Base-by-base conservation (phyloP, 1,140 invertebrate genomes). In the Drosophila ohnishii region DNA sequence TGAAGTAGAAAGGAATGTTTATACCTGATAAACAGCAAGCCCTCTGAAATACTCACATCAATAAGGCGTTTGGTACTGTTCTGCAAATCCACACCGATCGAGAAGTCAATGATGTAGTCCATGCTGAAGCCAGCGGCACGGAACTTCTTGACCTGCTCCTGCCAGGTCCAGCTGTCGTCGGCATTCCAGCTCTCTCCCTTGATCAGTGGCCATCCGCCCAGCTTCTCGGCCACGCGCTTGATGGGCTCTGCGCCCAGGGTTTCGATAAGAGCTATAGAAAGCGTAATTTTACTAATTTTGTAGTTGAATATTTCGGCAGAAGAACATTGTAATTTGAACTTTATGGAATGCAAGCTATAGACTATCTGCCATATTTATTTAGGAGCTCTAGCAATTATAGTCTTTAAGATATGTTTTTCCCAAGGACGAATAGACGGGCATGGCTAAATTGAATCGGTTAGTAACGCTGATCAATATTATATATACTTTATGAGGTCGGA, bases 31-130 rank as follows among this genome's bases (percentile, higher is more conserved):
- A 51, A 3, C 28, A 11, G 30, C 5, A 13, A 19, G 5, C 35
- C 30, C 9, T 34, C 10, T 8, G 22, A n/a, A 6, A 14, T 37
- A 94, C 96, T 94, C 93, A 98, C 97, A 93, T 98, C 96, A 79
- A 98, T 97, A 34, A 97, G 94, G 55, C 97, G 93, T 67, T 94
- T 94, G 0, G 96, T 96, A 28, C 96, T 97, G 91, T 98, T 98
- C 91, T 97, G 97, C n/a, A 97, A 93, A 92, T 99, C 97, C 8
- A 97, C 96, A 5, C 95, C 95, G 58, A 99, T 95, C 37, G 96
- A 97, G 77, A 98, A 97, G 83, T 98, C 97, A n/a, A 99, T 94
- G 85, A 98, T 95, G 87, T 98, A 98, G 91, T 98, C 97, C 42
- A 97, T 95, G 7, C 96, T 97, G 90, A 97, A 97, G 5, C 97